phyloP scores from a whole-genome alignment of 2,888 invertebrate genomes.

The Plagiodera versicolora region DNA sequence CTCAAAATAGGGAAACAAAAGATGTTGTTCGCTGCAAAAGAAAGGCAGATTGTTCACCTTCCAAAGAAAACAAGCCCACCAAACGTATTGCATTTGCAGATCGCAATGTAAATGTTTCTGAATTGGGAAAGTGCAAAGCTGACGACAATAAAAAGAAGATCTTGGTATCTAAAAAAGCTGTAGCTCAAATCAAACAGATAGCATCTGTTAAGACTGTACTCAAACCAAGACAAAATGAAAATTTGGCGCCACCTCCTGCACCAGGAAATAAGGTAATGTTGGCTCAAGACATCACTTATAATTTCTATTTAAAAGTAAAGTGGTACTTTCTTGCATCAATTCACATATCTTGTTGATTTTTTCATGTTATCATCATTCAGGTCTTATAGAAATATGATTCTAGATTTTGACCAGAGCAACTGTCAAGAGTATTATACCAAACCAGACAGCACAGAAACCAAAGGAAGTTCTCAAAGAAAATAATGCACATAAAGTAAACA shows the following conservation, averaged over 20 bases:
- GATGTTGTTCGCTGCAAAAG: conserved; percentile 65
- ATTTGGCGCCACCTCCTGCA: conserved; percentile 46
- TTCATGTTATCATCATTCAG: neutral
- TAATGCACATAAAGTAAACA: conserved; percentile 53
- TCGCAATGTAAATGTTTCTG: conserved; percentile 65
- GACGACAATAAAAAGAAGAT: conserved; percentile 39
- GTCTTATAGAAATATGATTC: neutral
- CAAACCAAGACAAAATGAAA: conserved; percentile 53
- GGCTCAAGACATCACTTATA: too few species aligned
- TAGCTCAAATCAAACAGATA: conserved; percentile 49
- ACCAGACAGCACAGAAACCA: conserved; percentile 50
- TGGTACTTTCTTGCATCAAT: too few species aligned
- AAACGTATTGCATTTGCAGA: conserved; percentile 87
- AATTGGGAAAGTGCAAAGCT: conserved; percentile 29
- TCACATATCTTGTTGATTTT: too few species aligned
- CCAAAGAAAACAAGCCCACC: conserved; percentile 68
- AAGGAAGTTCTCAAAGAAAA: conserved; percentile 47
- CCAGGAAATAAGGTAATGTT: conserved; percentile 41
- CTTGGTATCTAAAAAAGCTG: conserved; percentile 57
- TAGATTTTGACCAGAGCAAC: conserved; percentile 49
- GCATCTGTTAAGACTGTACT: conserved; percentile 49
- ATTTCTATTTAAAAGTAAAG: too few species aligned
- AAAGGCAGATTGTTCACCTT: conserved; percentile 79
- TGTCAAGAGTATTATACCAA: conserved; percentile 40
- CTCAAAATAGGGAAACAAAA: conserved; percentile 39